Evolutionary conservation across 2,888 invertebrate genomes (phyloP).

Genomic region (Meandrusa payeni): DNA sequence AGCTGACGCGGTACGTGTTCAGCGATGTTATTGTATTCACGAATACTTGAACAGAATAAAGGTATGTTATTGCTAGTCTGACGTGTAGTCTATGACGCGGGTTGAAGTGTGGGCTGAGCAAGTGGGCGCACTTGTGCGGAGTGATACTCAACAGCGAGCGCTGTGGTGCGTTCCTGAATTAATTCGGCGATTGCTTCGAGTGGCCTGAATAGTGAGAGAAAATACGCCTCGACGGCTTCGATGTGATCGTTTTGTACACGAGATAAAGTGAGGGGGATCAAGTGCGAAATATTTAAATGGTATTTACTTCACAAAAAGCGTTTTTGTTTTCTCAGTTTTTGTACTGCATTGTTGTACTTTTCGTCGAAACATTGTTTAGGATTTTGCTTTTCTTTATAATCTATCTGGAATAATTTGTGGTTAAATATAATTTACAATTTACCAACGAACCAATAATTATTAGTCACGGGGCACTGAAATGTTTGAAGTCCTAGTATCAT

Average conservation of each 20-base stretch:
- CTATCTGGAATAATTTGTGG: too few relatives aligned
- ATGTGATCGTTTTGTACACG: slow-evolving; percentile 20
- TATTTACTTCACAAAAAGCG: too few relatives aligned
- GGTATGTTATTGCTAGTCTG: slow-evolving; percentile 24
- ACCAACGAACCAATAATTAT: too few relatives aligned
- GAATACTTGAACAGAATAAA: slow-evolving; percentile 24
- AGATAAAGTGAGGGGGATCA: slow-evolving; percentile 13
- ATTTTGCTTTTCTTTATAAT: too few relatives aligned
- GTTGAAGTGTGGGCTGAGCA: slow-evolving; percentile 21
- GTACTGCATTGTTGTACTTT: too few relatives aligned
- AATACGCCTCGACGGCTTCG: slow-evolving; percentile 12
- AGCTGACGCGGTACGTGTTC: slow-evolving; percentile 22
- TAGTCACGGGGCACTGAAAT: too few relatives aligned
- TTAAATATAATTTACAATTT: too few relatives aligned
- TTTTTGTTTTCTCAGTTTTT: too few relatives aligned
- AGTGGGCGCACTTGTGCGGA: slow-evolving; percentile 31
- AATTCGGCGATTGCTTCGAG: slow-evolving; percentile 37
- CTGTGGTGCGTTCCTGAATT: slow-evolving; percentile 34
- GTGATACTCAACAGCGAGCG: slow-evolving; percentile 32
- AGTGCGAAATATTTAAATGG: slow-evolving; percentile 13
- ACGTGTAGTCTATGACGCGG: slow-evolving; percentile 25
- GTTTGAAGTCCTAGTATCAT: too few relatives aligned
- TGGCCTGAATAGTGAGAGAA: slow-evolving; percentile 23
- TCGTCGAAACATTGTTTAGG: too few relatives aligned
- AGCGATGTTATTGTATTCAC: slow-evolving; percentile 24